Percentiles rank a stretch among this genome's conserved stretches.
Conservation (phyloP, 1,140 invertebrate species). For the Platyscapa corneri region DNA sequence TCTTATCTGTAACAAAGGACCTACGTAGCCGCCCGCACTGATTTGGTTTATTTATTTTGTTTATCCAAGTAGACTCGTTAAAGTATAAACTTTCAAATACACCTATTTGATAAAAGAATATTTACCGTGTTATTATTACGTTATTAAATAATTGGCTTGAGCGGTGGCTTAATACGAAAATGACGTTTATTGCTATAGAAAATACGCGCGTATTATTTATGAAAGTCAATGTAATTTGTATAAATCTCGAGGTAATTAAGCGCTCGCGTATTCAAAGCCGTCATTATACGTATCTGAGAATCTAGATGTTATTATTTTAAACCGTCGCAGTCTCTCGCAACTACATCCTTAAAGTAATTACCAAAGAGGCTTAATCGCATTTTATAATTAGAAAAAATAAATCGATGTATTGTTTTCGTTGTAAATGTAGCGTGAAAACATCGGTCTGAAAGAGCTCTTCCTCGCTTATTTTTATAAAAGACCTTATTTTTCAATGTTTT, state of each 20-base stretch:
- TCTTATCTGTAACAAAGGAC: background rate
- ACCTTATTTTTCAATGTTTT: constrained; percentile 24
- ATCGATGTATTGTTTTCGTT: constrained; percentile 19
- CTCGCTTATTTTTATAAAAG: constrained; percentile 35
- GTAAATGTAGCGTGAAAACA: constrained; percentile 3
- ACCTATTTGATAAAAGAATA: background rate
- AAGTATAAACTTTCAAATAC: background rate
- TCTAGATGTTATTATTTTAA: background rate
- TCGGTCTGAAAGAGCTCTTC: constrained; percentile 14
- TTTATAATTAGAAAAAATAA: constrained; percentile 29
- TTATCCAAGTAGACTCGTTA: background rate
- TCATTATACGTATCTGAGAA: background rate
- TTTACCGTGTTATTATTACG: background rate
- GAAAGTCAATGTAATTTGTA: background rate
- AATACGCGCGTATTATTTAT: background rate
- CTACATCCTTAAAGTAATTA: background rate
- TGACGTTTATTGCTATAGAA: background rate
- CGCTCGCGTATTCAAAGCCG: background rate
- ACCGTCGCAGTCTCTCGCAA: too few species aligned
- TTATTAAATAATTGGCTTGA: background rate
- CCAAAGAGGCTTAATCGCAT: background rate
- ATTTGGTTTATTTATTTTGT: constrained; percentile 4
- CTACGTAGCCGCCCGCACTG: too few species aligned
- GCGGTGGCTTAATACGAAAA: background rate
- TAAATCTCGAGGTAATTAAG: background rate